A percentile compares a stretch with the other conserved stretches of the same genome.
Conservation (phyloP, 1,140 invertebrate species). For the Mactra quadrangularis region DNA sequence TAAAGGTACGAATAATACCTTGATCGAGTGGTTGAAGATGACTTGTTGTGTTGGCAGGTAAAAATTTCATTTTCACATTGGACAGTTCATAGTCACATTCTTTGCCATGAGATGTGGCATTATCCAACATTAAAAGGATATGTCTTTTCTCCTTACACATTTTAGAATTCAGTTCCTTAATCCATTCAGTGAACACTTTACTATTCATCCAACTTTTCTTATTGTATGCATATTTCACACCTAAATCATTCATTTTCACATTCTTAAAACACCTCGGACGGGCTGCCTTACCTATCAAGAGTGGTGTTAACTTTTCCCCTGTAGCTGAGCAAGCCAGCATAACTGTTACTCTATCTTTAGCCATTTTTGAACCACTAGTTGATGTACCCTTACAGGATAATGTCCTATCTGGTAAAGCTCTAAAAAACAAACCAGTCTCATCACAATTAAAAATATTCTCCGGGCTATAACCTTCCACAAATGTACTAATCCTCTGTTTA, state of each 20-base stretch:
- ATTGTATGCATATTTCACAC: slow-evolving; percentile 64
- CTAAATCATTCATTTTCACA: slow-evolving; percentile 20
- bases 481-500: slow-evolving; percentile 8
- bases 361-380: slow-evolving; percentile 58
- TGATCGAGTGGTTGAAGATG: neutral
- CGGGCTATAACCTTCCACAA: slow-evolving; percentile 7
- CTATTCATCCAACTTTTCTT: slow-evolving; percentile 71
- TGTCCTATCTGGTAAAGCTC: slow-evolving; percentile 65
- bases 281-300: slow-evolving; percentile 64
- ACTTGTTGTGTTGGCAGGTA: neutral
- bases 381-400: slow-evolving; percentile 47
- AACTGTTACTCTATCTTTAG: slow-evolving; percentile 63
- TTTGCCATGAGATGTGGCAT: slow-evolving; percentile 82
- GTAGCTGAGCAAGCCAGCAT: slow-evolving; percentile 26
- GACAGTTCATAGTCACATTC: too few relatives aligned
- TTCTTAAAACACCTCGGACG: slow-evolving; percentile 71
- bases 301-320: slow-evolving; percentile 36
- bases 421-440: slow-evolving; percentile 69
- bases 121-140: slow-evolving; percentile 84
- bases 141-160: slow-evolving; percentile 71
- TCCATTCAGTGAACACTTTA: slow-evolving; percentile 69
- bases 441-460: slow-evolving; percentile 67
- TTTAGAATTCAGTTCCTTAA: slow-evolving; percentile 59
- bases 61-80: neutral
- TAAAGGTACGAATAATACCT: slow-evolving; percentile 10